phyloP scores from a whole-genome alignment of 2,888 invertebrate species.

The Polietes domitor region DNA sequence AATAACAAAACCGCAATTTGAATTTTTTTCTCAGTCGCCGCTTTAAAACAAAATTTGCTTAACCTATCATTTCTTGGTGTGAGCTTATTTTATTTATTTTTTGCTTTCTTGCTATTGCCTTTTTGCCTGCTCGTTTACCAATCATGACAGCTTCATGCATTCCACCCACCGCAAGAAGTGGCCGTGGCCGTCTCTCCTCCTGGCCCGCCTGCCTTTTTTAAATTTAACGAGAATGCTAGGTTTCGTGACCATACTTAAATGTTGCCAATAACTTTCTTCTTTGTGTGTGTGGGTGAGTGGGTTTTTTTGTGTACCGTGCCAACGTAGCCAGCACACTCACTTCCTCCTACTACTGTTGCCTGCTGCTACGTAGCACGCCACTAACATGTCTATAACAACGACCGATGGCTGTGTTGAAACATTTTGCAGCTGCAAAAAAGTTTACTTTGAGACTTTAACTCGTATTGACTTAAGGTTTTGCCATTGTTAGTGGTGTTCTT shows the following conservation, averaged over 20 bases:
- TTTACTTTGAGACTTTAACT: slow-evolving; percentile 62
- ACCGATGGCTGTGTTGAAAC: neutral
- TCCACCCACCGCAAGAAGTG: neutral
- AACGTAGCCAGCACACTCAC: slow-evolving; percentile 10
- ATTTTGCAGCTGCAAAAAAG: slow-evolving; percentile 61
- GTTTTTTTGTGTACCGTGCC: no score
- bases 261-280: slow-evolving; percentile 66
- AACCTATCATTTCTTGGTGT: slow-evolving; percentile 18
- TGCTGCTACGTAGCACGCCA: slow-evolving; percentile 26
- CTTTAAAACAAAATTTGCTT: slow-evolving; percentile 29
- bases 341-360: slow-evolving; percentile 34
- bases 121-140: slow-evolving; percentile 13
- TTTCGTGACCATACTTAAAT: slow-evolving; percentile 66
- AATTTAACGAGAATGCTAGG: slow-evolving; percentile 49
- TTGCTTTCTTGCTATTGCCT: neutral
- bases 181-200: slow-evolving; percentile 6
- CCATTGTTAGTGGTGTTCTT: slow-evolving; percentile 22
- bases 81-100: neutral
- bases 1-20: slow-evolving; percentile 33
- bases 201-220: slow-evolving; percentile 40
- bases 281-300: neutral
- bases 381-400: slow-evolving; percentile 22
- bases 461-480: slow-evolving; percentile 60
- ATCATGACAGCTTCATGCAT: slow-evolving; percentile 29
- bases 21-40: neutral